Conservation (phyloP, 1,140 invertebrate genomes). For the Cydia fagiglandana region DNA sequence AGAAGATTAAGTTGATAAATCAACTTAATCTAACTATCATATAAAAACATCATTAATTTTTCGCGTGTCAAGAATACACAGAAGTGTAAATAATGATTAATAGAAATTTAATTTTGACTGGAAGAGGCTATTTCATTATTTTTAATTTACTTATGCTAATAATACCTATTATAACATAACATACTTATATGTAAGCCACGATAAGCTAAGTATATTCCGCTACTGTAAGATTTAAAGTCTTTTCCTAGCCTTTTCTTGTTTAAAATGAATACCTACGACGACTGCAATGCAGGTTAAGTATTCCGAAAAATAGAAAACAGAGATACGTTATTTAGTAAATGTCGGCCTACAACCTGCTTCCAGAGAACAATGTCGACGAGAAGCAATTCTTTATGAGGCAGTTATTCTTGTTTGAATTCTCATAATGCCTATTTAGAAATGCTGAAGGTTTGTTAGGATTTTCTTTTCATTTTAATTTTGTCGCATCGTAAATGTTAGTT, state of each 20-base stretch:
- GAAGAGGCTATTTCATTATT: too few relatives aligned
- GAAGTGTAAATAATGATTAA: too few relatives aligned
- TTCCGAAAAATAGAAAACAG: slow-evolving; percentile 17
- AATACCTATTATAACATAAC: too few relatives aligned
- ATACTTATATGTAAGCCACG: too few relatives aligned
- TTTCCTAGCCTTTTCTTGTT: slow-evolving; percentile 5
- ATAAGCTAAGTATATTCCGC: too few relatives aligned
- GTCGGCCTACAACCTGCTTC: slow-evolving; percentile 7
- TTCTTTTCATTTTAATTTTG: background rate
- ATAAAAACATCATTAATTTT: too few relatives aligned
- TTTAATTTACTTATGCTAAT: too few relatives aligned
- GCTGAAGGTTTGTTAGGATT: background rate
- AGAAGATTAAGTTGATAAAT: too few relatives aligned
- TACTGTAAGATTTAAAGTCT: background rate
- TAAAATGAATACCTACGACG: slow-evolving; percentile 5
- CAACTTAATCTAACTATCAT: too few relatives aligned
- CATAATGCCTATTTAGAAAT: slow-evolving; percentile 19
- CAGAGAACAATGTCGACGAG: background rate
- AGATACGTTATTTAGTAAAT: slow-evolving; percentile 27
- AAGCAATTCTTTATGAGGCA: slow-evolving; percentile 17
- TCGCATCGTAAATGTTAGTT: background rate
- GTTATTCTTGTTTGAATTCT: background rate
- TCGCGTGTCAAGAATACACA: too few relatives aligned
- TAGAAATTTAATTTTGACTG: too few relatives aligned
- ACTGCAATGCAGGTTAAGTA: slow-evolving; percentile 6